Percentiles rank a stretch among this genome's conserved stretches.
phyloP scores from a whole-genome alignment of 2,888 invertebrate species.

The Actias luna region DNA sequence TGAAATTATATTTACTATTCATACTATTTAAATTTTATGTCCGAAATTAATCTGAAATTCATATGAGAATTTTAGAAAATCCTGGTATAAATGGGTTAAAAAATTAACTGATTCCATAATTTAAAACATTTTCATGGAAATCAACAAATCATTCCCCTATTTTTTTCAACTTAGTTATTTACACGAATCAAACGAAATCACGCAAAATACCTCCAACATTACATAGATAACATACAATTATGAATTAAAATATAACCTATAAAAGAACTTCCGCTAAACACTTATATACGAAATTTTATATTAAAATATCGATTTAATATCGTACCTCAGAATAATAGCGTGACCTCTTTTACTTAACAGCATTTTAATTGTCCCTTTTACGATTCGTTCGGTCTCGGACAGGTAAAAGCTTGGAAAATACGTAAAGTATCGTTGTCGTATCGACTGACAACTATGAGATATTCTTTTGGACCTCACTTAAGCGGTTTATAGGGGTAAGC shows the following conservation, averaged over 20 bases:
- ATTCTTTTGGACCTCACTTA: neutral
- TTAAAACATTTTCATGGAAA: too few relatives aligned
- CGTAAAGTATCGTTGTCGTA: constrained; percentile 10
- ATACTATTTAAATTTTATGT: too few relatives aligned
- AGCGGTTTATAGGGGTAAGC: constrained; percentile 3
- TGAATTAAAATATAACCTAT: neutral
- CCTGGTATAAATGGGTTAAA: too few relatives aligned
- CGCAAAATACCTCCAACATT: too few relatives aligned
- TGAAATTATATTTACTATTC: too few relatives aligned
- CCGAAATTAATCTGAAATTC: too few relatives aligned
- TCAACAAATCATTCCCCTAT: too few relatives aligned
- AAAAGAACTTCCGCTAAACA: neutral
- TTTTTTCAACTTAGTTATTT: too few relatives aligned
- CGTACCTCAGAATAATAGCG: neutral
- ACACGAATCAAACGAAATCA: too few relatives aligned
- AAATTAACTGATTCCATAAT: too few relatives aligned
- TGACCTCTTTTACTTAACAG: constrained; percentile 9
- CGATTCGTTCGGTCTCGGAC: neutral
- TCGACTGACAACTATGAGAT: constrained; percentile 7
- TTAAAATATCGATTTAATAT: neutral
- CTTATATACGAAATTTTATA: neutral
- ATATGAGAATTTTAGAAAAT: too few relatives aligned
- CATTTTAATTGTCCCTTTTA: constrained; percentile 13
- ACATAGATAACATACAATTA: neutral
- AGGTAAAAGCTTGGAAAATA: constrained; percentile 10